These are phyloP conservation scores for Lamellibrachia columna DNA, from an alignment of 2,888 invertebrate species.

Conservation along the genomic window DNA sequence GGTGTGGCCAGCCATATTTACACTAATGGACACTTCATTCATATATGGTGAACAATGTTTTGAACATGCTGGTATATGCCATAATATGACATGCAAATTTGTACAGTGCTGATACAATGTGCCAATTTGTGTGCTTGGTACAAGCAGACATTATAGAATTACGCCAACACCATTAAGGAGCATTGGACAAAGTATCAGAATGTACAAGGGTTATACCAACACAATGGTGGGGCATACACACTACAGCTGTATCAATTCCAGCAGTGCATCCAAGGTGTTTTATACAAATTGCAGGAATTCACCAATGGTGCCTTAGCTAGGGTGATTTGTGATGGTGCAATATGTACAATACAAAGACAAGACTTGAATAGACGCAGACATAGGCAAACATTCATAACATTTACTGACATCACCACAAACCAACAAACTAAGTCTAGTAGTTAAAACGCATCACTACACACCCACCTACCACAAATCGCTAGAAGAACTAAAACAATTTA, in stretches of 20 bases:
- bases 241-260: neutral
- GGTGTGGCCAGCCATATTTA: neutral
- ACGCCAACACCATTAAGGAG: neutral
- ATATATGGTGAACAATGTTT: neutral
- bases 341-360: neutral
- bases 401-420: constrained; percentile 8
- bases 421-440: constrained; percentile 12
- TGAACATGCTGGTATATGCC: neutral
- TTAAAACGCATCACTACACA: neutral
- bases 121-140: neutral
- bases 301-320: neutral
- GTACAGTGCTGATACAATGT: neutral
- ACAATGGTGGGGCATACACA: neutral
- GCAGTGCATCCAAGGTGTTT: neutral
- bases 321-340: neutral
- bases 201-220: neutral
- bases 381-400: neutral
- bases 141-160: neutral
- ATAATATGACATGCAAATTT: neutral
- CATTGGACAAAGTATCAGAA: neutral
- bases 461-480: constrained; percentile 12
- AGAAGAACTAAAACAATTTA: constrained; percentile 10
- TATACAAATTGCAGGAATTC: neutral
- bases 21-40: neutral
- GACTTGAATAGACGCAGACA: neutral